Evolutionary conservation across 2,113 vertebrate genomes (phyloP).

Genomic region (Sinocyclocheilus maitianheensis): DNA sequence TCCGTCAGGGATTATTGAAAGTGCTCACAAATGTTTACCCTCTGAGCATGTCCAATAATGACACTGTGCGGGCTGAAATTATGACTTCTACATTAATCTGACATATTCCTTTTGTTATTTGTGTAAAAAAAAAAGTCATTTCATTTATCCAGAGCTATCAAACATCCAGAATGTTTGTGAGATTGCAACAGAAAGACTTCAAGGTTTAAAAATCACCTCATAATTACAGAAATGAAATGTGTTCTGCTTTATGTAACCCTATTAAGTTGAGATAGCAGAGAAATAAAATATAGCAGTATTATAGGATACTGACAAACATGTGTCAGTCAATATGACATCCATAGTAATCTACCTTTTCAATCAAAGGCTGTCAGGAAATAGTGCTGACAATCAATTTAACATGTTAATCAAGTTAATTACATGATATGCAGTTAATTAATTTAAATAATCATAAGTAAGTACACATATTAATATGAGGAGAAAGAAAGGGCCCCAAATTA

Average conservation of each 20-base stretch:
- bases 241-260: conserved; percentile 10
- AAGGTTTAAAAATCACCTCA: neutral
- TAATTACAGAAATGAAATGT: neutral
- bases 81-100: conserved; percentile 47
- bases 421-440: neutral
- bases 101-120: conserved; percentile 30
- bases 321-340: conserved; percentile 32
- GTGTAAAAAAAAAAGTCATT: neutral
- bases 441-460: neutral
- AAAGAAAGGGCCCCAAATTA: neutral
- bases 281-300: neutral
- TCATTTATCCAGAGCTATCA: conserved; percentile 16
- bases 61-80: conserved; percentile 48
- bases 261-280: neutral
- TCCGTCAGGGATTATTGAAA: conserved; percentile 62
- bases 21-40: conserved; percentile 60
- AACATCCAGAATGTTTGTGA: conserved; percentile 5
- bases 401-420: neutral
- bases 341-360: neutral
- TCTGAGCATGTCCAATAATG: conserved; percentile 51
- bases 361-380: neutral
- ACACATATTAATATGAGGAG: neutral
- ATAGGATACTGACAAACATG: neutral
- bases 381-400: neutral
- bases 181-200: conserved; percentile 6